Evolutionary conservation across 1,140 invertebrate species (phyloP).

Genomic region (Heterodera schachtii): DNA sequence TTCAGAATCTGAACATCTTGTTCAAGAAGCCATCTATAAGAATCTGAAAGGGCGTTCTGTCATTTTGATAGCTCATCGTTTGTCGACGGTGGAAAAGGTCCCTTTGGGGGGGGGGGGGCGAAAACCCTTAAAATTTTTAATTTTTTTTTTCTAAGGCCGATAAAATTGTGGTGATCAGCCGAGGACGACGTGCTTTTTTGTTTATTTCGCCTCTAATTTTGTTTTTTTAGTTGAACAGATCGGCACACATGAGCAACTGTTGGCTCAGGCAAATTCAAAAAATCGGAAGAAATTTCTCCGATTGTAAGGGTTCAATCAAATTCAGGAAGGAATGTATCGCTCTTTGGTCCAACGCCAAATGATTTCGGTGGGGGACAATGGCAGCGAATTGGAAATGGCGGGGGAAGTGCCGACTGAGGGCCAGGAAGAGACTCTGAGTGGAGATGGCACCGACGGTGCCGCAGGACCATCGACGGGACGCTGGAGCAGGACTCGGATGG

Average conservation of each 20-base stretch:
- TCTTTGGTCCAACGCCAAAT: slow-evolving; percentile 52
- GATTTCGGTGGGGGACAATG: slow-evolving; percentile 24
- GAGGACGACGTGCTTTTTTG: slow-evolving; percentile 2
- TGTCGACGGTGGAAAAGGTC: slow-evolving; percentile 68
- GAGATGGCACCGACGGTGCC: slow-evolving; percentile 1
- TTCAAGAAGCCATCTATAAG: slow-evolving; percentile 65
- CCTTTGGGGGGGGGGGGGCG: slow-evolving; percentile 44
- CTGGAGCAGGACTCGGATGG: slow-evolving; percentile 7
- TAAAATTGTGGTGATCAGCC: slow-evolving; percentile 28
- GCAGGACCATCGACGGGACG: slow-evolving; percentile 5
- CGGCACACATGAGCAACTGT: slow-evolving; percentile 44
- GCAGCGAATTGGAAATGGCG: neutral
- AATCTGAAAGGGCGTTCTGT: slow-evolving; percentile 68
- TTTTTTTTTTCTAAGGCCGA: neutral
- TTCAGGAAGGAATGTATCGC: slow-evolving; percentile 48
- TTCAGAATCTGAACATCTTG: slow-evolving; percentile 52
- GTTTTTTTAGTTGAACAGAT: slow-evolving; percentile 32
- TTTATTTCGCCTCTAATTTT: neutral
- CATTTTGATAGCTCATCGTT: slow-evolving; percentile 69
- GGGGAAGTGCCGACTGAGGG: neutral
- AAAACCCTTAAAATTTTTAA: neutral
- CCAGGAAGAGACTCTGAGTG: neutral
- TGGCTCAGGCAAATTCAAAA: slow-evolving; percentile 23
- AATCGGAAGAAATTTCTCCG: slow-evolving; percentile 39
- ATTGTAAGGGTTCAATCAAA: neutral